Evolutionary conservation across 1,140 invertebrate species (phyloP), one percentile per base, ranked within the genome.

Genomic region (Thereuonema tuberculata): DNA sequence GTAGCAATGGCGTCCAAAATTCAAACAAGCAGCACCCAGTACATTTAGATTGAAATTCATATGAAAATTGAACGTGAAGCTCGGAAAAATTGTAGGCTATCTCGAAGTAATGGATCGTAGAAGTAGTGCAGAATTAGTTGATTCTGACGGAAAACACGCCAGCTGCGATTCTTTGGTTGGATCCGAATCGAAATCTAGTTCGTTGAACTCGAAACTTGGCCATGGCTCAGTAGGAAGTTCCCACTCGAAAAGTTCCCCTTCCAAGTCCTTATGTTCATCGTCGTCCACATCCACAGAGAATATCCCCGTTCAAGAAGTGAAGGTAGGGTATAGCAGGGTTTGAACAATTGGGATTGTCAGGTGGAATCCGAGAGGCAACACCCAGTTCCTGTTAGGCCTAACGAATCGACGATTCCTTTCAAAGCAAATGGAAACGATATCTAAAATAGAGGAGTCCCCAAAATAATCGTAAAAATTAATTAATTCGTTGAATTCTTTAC

Each of bases 101-200:
- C n/a, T n/a, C n/a, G n/a, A n/a, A n/a, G 24, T 12, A 5, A 55
- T 55, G 53, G 53, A 55, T 29, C 24, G 53, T 3, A 25, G 53
- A 29, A 26, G 26, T 26, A 55, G 53, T 55, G 9, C 27, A 29
- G 53, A 55, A 55, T 23, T 55, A 12, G 5, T 55, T 9, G 14
- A 55, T 23, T 55, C 27, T 9, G 53, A 55, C 17, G 26, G 3
- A 14, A 55, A 26, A 29, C 53, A 29, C 14, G 28, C 53, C 17
- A 55, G 58, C 26, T 58, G 5, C 2, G 86, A 89, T 72, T 87
- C 84, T 17, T 76, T 88, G 62, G 81, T 84, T 12, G 29, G 56
- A 71, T 85, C 85, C 1, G 84, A 87, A 67, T 86, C 84, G 37
- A 88, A 89, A 77, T 87, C 85, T 63, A 86, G 84, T 73, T 87